Evolutionary conservation across 2,113 vertebrate species (phyloP), one percentile per base, ranked within the genome.

Genomic region (Pimephales promelas): DNA sequence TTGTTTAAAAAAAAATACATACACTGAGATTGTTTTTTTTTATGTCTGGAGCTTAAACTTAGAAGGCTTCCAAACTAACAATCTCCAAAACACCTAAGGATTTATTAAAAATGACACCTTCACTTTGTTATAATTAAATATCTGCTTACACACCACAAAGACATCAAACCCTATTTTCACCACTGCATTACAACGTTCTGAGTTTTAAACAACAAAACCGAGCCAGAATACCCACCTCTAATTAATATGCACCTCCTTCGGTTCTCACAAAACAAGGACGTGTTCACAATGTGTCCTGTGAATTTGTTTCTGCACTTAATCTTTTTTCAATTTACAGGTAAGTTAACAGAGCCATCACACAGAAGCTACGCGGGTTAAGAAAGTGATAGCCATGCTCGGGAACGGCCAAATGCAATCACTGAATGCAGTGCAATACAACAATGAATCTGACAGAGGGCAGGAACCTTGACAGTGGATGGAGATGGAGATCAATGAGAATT

Each of bases 281-380:
- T 36, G 62, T 56, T 81, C 20, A n/a, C 28, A 8, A 28, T 54
- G 45, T 79, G 59, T 66, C 77, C 57, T 52, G 64, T 36, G 83
- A 49, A 82, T 82, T 71, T 82, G 72, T 52, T 52, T 78, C 83
- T 52, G 26, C 56, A 52, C 57, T 64, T 85, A 85, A 85, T 80
- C 70, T 84, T 79, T 84, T 79, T 77, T 79, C 83, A 82, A 78
- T 86, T 86, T 77, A 86, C 80, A 82, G 84, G 84, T 86, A 71
- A 82, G 77, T 86, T 85, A 85, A 83, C 62, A 56, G 43, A 61
- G 49, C 57, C 59, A 83, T 85, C 70, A 83, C 24, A 64, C 68
- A 80, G 80, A 80, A 77, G 36, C 52, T 83, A 79, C 20, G 2
- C 11, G n/a, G 45, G 40, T 78, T 64, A 73, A 74, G 76, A 70